phyloP scores from a whole-genome alignment of 2,113 vertebrate species.

The Phylloscopus trochiloides region DNA sequence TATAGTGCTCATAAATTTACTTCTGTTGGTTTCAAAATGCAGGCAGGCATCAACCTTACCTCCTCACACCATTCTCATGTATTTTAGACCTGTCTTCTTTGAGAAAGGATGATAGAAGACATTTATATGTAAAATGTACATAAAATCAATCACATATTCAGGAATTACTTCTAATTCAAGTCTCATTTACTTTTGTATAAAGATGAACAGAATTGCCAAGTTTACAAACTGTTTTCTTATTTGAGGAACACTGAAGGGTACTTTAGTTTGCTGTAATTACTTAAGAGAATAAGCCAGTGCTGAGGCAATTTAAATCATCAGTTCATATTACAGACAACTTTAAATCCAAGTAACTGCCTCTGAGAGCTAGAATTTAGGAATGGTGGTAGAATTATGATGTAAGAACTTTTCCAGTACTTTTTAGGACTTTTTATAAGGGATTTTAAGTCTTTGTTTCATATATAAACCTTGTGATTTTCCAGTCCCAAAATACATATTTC shows the following conservation, averaged over 20 bases:
- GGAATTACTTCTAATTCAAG: not conserved
- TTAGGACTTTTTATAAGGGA: not conserved
- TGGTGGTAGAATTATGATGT: not conserved
- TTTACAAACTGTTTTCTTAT: not conserved
- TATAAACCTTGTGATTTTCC: not conserved
- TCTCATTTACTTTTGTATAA: not conserved
- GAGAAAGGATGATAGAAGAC: not conserved
- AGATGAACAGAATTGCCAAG: not conserved
- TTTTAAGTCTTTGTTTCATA: not conserved
- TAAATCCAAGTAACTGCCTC: not conserved
- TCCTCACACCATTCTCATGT: not conserved
- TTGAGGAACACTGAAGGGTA: constrained; percentile 8
- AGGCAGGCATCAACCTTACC: not conserved
- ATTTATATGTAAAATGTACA: not conserved
- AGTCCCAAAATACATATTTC: not conserved
- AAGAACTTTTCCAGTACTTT: not conserved
- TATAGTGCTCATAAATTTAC: not conserved
- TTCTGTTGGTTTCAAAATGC: not conserved
- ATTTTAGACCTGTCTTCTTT: not conserved
- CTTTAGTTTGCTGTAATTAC: not conserved
- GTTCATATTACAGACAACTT: not conserved
- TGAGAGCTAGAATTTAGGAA: not conserved
- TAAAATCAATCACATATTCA: not conserved
- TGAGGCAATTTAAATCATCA: not conserved
- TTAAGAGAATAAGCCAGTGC: not conserved